These are phyloP conservation scores for Bettongia penicillata DNA, from an alignment of 2,113 vertebrate genomes.

Conservation along the genomic window DNA sequence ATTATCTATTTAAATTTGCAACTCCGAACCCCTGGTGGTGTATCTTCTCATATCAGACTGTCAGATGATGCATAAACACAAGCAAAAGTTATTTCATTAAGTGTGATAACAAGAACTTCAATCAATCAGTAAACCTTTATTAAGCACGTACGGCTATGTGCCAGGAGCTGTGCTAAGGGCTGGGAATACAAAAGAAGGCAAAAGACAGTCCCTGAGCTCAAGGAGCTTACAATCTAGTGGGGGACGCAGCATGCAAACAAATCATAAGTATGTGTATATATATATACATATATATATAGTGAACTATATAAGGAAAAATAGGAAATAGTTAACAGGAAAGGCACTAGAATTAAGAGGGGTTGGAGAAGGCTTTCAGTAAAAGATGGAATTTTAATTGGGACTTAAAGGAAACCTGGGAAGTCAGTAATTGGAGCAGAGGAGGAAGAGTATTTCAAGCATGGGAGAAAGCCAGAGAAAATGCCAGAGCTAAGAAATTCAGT, in stretches of 20 bases:
- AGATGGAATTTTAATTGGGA: background rate
- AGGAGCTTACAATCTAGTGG: background rate
- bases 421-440: background rate
- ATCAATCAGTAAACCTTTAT: background rate
- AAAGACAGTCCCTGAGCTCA: slow-evolving; percentile 6
- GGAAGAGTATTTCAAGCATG: background rate
- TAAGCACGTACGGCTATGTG: background rate
- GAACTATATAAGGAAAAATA: background rate
- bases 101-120: background rate
- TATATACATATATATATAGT: background rate
- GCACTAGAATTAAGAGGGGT: background rate
- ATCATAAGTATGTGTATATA: background rate
- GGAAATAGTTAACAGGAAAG: background rate
- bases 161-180: background rate
- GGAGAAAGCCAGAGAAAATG: background rate
- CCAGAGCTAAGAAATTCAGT: background rate
- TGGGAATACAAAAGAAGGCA: background rate
- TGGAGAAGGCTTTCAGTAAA: background rate
- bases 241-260: background rate
- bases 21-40: background rate
- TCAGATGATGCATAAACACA: background rate
- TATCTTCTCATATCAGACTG: background rate
- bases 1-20: background rate
- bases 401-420: background rate
- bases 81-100: background rate